These are phyloP conservation scores for Drosophila sordidapex DNA, from an alignment of 2,888 invertebrate species.

Conservation along the genomic window DNA sequence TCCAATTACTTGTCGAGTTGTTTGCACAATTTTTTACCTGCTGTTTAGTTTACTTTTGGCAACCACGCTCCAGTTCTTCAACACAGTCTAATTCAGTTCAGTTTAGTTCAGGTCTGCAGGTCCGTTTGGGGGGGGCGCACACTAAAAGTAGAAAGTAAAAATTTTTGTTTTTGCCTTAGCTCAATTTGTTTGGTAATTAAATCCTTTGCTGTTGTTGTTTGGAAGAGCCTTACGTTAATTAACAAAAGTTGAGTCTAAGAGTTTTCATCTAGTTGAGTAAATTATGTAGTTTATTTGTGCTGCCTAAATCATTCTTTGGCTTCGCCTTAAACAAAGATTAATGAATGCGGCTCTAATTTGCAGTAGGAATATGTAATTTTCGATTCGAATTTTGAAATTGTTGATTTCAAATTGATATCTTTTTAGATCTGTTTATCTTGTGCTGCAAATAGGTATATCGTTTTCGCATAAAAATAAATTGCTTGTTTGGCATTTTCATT, in stretches of 20 bases:
- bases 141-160: conserved; percentile 61
- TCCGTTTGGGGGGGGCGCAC: conserved; percentile 9
- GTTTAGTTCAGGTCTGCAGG: neutral
- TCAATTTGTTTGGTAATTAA: conserved; percentile 69
- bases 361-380: neutral
- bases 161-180: conserved; percentile 46
- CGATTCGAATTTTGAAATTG: neutral
- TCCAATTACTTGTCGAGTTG: conserved; percentile 62
- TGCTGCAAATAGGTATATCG: neutral
- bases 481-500: too few relatives aligned
- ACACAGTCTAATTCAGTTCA: conserved; percentile 10
- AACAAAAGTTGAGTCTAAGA: neutral
- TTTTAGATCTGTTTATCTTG: too few relatives aligned
- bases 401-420: too few relatives aligned
- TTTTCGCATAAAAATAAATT: too few relatives aligned
- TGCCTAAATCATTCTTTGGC: neutral
- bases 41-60: conserved; percentile 54
- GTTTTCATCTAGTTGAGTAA: neutral
- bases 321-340: neutral
- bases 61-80: conserved; percentile 63
- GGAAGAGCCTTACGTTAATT: conserved; percentile 32
- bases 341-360: too few relatives aligned
- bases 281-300: neutral
- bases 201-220: conserved; percentile 46
- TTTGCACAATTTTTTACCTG: conserved; percentile 75